phyloP scores from a whole-genome alignment of 1,140 invertebrate species.

The Wiebesia pumilae region DNA sequence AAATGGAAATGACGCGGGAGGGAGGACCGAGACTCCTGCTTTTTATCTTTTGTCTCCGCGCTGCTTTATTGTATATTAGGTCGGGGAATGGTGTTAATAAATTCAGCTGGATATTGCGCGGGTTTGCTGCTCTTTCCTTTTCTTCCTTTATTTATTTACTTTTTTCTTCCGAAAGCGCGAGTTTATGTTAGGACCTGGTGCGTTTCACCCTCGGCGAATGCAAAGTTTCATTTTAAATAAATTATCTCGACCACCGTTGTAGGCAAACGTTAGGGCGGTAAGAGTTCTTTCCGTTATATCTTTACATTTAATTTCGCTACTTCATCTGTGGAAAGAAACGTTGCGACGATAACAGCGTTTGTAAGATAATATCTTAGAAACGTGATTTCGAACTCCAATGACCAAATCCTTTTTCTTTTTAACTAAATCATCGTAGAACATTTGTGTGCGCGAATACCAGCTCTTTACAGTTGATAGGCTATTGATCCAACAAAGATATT shows the following conservation, averaged over 20 bases:
- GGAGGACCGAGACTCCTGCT: not conserved
- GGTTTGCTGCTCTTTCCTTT: not conserved
- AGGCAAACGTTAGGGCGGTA: no score
- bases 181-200: not conserved
- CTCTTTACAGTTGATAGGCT: not conserved
- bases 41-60: conserved; percentile 15
- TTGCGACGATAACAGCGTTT: not conserved
- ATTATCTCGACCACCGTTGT: not conserved
- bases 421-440: not conserved
- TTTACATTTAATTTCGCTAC: not conserved
- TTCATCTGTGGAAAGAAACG: not conserved
- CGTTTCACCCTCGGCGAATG: not conserved
- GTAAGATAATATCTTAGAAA: not conserved
- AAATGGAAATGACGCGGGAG: conserved; percentile 34
- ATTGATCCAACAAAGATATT: no score
- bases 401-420: not conserved
- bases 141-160: conserved; percentile 18
- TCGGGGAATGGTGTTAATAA: conserved; percentile 11
- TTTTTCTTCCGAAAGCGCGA: conserved; percentile 38
- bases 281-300: not conserved
- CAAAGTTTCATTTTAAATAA: conserved; percentile 16
- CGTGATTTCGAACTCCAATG: not conserved
- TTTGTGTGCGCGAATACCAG: not conserved
- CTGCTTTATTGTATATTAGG: conserved; percentile 18
- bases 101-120: conserved; percentile 21